Evolutionary conservation across 2,888 invertebrate genomes (phyloP), one percentile per base, ranked within the genome.

Genomic region (Eupsilia transversa): DNA sequence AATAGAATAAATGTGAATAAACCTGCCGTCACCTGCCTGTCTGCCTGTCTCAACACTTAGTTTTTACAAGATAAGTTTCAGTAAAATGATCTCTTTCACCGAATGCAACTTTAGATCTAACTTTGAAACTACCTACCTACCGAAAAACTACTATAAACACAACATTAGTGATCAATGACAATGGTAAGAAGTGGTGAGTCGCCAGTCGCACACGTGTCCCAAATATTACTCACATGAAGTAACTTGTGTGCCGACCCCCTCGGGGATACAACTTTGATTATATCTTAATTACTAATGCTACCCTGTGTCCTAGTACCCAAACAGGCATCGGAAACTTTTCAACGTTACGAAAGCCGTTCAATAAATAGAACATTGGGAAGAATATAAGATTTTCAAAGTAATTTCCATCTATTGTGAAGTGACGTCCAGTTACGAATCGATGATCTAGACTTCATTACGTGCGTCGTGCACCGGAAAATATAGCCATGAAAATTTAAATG

Each of bases 211-310:
- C 66, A 64, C 64, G 67, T 67, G 84, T 27, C 60, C 38, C 43
- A 75, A 65, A 71, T 71, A 70, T 84, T 65, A 67, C 33, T 10
- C 80, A 70, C 56, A 60, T 64, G 57, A 74, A 49, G 10, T 56
- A 27, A 46, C 59, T 56, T 43, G 27, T 27, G 59, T 49, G 57
- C 43, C 49, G 38, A 30, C 17, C 35, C 80, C 66, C 69, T 12
- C 1, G 66, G 63, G 82, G 30, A n/a, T 12, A 27, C 12, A 76
- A 82, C 57, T 82, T 82, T 77, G 77, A 82, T 82, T 82, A 82
- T 57, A 49, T 59, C 57, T 46, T 72, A 69, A 85, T 84, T 68
- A 72, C 54, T 41, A 35, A 54, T 49, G 30, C 30, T 54, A 46
- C 60, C 43, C 14, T 49, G 70, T 69, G 77, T 9, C 30, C 43